These are phyloP conservation scores for Chascanopsetta lugubris DNA, from an alignment of 2,113 vertebrate genomes.

Conservation along the genomic window DNA sequence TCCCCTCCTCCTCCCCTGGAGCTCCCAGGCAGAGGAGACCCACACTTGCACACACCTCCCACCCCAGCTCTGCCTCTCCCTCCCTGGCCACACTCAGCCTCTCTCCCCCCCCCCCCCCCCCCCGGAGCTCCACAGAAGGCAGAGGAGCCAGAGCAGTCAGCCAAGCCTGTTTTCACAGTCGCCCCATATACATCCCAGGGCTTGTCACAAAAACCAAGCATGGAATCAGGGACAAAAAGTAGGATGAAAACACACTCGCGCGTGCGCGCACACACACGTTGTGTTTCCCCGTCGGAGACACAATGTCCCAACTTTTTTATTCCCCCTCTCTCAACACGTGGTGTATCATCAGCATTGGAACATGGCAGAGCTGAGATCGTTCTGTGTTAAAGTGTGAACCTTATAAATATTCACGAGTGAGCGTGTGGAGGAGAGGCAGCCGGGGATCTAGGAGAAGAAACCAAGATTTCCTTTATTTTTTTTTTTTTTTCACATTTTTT, in stretches of 20 bases:
- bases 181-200: conserved; percentile 40
- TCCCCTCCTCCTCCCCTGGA: too few relatives aligned
- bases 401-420: conserved; percentile 75
- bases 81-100: too few relatives aligned
- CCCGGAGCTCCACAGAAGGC: conserved; percentile 50
- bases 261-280: background rate
- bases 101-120: too few relatives aligned
- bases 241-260: conserved; percentile 26
- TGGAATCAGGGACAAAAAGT: conserved; percentile 62
- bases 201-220: conserved; percentile 53
- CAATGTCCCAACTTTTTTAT: conserved; percentile 26
- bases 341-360: conserved; percentile 36
- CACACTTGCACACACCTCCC: too few relatives aligned
- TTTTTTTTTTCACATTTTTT: too few relatives aligned
- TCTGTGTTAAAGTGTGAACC: conserved; percentile 59
- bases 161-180: conserved; percentile 70
- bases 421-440: conserved; percentile 40
- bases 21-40: too few relatives aligned
- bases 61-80: too few relatives aligned
- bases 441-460: conserved; percentile 47
- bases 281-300: conserved; percentile 32
- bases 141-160: conserved; percentile 51
- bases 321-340: conserved; percentile 41
- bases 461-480: conserved; percentile 47
- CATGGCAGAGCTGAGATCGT: conserved; percentile 52